Percentiles rank a stretch among this genome's conserved stretches.
Evolutionary conservation across 2,797 vertebrate species (phyloP).

Genomic region (Tadarida brasiliensis): DNA sequence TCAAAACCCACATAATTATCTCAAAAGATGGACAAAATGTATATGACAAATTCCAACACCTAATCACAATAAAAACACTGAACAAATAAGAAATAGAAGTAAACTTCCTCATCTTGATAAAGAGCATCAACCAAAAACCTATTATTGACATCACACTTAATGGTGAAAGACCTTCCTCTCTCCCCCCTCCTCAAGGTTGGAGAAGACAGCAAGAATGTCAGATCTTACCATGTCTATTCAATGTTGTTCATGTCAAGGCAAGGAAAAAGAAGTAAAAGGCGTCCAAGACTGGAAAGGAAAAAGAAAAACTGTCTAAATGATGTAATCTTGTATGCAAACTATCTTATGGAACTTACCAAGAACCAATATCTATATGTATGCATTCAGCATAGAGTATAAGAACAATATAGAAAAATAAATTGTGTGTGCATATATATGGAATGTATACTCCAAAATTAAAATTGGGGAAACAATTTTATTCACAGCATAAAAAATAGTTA

Average conservation of each 20-base stretch:
- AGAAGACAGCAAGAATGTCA: background rate
- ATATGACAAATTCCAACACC: background rate
- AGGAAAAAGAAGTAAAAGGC: conserved; percentile 13
- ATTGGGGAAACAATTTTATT: background rate
- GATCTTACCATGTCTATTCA: background rate
- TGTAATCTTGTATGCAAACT: conserved; percentile 24
- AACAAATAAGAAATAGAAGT: background rate
- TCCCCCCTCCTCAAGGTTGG: background rate
- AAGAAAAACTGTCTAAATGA: background rate
- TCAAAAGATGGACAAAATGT: background rate
- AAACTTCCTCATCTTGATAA: background rate
- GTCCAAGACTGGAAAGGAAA: background rate
- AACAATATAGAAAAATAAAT: background rate
- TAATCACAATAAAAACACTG: background rate
- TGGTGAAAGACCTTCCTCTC: background rate
- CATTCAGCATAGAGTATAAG: background rate
- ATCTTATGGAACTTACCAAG: background rate
- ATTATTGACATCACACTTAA: background rate
- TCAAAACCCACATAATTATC: background rate
- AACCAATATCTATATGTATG: background rate
- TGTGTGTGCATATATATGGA: background rate
- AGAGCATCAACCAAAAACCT: background rate
- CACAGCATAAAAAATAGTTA: background rate
- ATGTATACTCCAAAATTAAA: background rate
- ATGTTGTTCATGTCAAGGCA: background rate